Base-by-base conservation (phyloP, 2,797 vertebrate genomes). In the Ceyx erithaca region DNA sequence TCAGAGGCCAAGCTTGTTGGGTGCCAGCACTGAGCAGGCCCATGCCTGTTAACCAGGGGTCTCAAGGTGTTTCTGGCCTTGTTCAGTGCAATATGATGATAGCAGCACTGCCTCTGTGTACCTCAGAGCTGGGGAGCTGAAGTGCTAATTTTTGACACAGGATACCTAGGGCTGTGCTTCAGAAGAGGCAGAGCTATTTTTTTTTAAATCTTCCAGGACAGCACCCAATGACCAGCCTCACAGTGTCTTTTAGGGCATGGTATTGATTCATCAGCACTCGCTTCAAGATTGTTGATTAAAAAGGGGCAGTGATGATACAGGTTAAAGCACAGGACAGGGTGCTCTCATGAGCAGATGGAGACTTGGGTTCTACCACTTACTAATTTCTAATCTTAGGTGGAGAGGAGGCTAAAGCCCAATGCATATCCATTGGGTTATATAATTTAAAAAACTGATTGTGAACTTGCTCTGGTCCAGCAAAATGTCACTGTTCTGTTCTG, bases 71-170 rank as follows among this genome's bases (percentile, higher is more conserved):
- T 71, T 57, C 31, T 67, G 66, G 61, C 17, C 23, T 45, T 40
- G 59, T 49, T 12, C 41, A 12, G 4, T 25, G n/a, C 59, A 77
- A 46, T 58, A 37, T 5, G 13, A n/a, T 1, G 4, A 45, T 14
- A 70, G 52, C 46, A 54, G 30, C 30, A 59, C 40, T 61, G 22
- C 19, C 26, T 43, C 26, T 9, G 7, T 31, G 13, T 21, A 49
- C 33, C 25, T 54, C 1, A 2, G 33, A 22, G 14, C 0, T 40
- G 45, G 5, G 15, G 40, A 9, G 9, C 30, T 40, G 28, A 58
- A 43, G 67, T 55, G 33, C 41, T 61, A 14, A 23, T 67, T 72
- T 71, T 61, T 79, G 46, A 49, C 41, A 48, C 18, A 21, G 41
- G 41, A 37, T 30, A 31, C 21, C 4, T 33, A 26, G 9, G 16